A percentile compares a stretch with the other conserved stretches of the same genome.
phyloP scores from a whole-genome alignment of 2,797 vertebrate genomes.

The Malurus leucopterus region DNA sequence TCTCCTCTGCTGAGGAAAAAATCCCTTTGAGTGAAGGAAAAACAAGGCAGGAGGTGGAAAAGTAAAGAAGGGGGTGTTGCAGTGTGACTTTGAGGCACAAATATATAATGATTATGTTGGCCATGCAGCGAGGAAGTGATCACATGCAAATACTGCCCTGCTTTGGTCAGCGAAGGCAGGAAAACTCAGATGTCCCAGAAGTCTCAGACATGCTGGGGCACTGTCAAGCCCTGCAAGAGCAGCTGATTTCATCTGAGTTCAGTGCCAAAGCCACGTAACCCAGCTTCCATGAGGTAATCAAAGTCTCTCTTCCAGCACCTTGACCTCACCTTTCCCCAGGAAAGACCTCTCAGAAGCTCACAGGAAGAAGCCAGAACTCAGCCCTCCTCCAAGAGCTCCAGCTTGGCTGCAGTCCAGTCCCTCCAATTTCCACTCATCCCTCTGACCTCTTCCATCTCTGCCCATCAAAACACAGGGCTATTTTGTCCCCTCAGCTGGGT shows the following conservation, averaged over 20 bases:
- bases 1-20: background rate
- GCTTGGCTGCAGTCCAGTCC: background rate
- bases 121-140: background rate
- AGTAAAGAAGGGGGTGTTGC: background rate
- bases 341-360: background rate
- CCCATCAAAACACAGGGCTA: background rate
- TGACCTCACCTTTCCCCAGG: background rate
- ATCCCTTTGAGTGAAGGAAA: background rate
- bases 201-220: accelerated
- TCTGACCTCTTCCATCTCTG: background rate
- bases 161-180: background rate
- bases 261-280: background rate
- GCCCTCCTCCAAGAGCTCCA: background rate
- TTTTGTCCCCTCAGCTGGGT: background rate
- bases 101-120: background rate
- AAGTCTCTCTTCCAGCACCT: background rate
- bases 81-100: background rate
- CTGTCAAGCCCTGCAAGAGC: background rate
- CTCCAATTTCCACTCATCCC: background rate
- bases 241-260: background rate
- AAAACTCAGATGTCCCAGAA: background rate
- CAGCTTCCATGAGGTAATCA: accelerated
- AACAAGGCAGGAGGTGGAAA: background rate
- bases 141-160: accelerated
- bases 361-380: background rate